Base-by-base conservation (phyloP, 2,888 invertebrate species). In the Nephrotoma flavescens region DNA sequence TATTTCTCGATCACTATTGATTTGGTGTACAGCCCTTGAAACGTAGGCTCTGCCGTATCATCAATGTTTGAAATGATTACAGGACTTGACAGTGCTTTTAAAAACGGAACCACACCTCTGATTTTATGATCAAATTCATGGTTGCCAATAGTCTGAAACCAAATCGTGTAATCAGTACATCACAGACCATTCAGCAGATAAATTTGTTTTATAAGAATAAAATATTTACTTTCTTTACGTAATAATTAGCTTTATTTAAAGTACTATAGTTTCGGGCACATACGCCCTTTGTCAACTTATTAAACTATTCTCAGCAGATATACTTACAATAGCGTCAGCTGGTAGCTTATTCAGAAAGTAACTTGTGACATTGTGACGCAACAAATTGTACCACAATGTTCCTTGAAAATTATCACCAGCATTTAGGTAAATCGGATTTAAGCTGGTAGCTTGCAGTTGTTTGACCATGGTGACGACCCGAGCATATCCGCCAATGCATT, bases 401-500 rank as follows among this genome's bases (percentile, higher is more conserved):
- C 97, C 97, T 90, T 96, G 96, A 90, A 95, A 97, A 90, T 95
- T 95, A 91, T 97, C 97, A 0, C 97, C 97, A 0, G 95, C 97
- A 90, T 97, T 96, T 87, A 97, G 91, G 47, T 96, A 93, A 31
- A 97, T 90, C 0, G 95, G 92, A 88, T 94, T 93, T 12, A 31
- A 3, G 2, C 31, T 31, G 88, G 91, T 90, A 1, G 90, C 89
- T 52, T 92, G 91, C 2, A 93, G 91, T 41, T 91, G 90, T 7
- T 92, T 91, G 31, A 95, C 93, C 86, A 93, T 93, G 41, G 93
- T 91, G 88, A 93, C 94, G 0, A 95, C 92, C 0, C 96, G 92
- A 0, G 96, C 94, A 88, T 95, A 94, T 0, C 96, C 96, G 0
- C 96, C 96, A 3, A 95, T 93, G 88, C 96, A 96, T 6, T 92